Evolutionary conservation across 1,140 invertebrate genomes (phyloP).

Genomic region (Babylonia areolata): DNA sequence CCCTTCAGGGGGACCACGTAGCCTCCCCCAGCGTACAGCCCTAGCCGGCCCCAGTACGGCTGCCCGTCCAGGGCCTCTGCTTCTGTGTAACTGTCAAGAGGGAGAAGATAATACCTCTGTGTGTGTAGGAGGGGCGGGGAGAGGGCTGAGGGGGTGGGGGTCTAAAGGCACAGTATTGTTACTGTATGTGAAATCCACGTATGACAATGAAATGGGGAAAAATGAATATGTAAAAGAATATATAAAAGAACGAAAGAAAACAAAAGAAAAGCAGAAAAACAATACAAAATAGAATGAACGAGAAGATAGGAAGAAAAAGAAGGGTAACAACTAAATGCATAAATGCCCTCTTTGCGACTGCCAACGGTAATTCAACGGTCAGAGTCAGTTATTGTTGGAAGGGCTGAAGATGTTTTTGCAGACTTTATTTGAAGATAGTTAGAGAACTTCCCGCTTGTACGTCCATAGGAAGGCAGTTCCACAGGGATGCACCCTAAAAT

Average conservation of each 20-base stretch:
- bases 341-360: too few relatives aligned
- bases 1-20: conserved; percentile 78
- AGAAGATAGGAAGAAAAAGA: neutral
- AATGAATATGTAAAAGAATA: neutral
- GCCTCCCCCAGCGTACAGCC: conserved; percentile 79
- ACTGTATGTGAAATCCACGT: neutral
- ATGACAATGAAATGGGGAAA: neutral
- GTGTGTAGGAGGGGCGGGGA: neutral
- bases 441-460: too few relatives aligned
- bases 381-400: too few relatives aligned
- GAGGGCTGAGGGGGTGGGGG: neutral
- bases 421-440: too few relatives aligned
- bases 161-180: neutral
- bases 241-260: neutral
- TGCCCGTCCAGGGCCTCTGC: conserved; percentile 74
- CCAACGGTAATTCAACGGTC: too few relatives aligned
- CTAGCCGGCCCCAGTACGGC: conserved; percentile 76
- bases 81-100: conserved; percentile 56
- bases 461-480: too few relatives aligned
- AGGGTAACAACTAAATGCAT: neutral
- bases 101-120: neutral
- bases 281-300: neutral
- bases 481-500: too few relatives aligned
- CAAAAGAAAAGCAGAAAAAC: neutral
- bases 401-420: too few relatives aligned